A percentile compares a stretch with the other conserved stretches of the same genome.
Conservation (phyloP, 2,797 vertebrate genomes). For the Cirrhinus molitorella region DNA sequence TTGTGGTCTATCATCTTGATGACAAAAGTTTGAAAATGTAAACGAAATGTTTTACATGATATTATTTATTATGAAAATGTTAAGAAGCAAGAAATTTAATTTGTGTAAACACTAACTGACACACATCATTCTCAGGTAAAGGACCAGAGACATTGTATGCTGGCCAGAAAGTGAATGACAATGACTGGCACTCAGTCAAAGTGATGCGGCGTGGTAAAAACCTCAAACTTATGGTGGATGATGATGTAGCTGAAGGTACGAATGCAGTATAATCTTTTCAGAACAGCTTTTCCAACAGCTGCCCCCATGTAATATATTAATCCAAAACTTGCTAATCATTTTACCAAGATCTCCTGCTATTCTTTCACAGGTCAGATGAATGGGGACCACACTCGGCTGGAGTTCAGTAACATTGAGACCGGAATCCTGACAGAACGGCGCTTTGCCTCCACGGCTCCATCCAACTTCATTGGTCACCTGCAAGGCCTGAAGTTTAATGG, state of each 20-base stretch:
- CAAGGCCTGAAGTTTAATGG: slow-evolving; percentile 98
- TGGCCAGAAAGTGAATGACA: slow-evolving; percentile 97
- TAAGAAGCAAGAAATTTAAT: slow-evolving; percentile 63
- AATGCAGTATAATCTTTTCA: not conserved
- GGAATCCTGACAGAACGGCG: slow-evolving; percentile 96
- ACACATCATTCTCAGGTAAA: slow-evolving; percentile 87
- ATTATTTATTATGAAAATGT: not conserved
- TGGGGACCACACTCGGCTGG: slow-evolving; percentile 94
- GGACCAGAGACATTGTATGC: slow-evolving; percentile 96
- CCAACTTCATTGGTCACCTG: slow-evolving; percentile 94
- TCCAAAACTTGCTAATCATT: not conserved
- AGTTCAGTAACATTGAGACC: slow-evolving; percentile 97
- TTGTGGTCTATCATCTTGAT: not conserved
- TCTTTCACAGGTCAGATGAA: slow-evolving; percentile 88
- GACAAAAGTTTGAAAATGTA: not conserved
- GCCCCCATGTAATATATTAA: not conserved
- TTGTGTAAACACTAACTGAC: slow-evolving; percentile 69
- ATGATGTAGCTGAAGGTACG: slow-evolving; percentile 41
- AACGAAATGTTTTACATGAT: not conserved
- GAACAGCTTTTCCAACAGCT: not conserved
- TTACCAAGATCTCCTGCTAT: not conserved
- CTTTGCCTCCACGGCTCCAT: slow-evolving; percentile 90
- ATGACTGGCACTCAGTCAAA: slow-evolving; percentile 96
- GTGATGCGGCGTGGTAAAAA: slow-evolving; percentile 93
- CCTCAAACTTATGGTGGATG: slow-evolving; percentile 87